Evolutionary conservation across 2,113 vertebrate genomes (phyloP).

Genomic region (Ursus arctos): DNA sequence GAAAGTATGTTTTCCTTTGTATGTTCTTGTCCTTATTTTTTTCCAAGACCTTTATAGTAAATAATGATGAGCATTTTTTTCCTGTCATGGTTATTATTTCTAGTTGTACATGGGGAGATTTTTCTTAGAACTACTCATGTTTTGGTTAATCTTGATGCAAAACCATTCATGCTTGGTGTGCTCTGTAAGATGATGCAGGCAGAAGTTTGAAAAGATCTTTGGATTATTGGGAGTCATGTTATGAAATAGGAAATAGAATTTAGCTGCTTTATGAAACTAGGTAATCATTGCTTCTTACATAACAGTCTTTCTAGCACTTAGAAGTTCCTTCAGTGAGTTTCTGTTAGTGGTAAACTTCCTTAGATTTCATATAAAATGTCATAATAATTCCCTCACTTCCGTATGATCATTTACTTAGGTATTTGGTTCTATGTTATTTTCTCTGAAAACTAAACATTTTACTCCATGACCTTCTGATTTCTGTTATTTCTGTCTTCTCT

Average conservation of each 20-base stretch:
- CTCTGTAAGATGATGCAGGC: not conserved
- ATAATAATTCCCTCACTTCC: not conserved
- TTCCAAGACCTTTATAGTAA: not conserved
- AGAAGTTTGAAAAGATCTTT: not conserved
- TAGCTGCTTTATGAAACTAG: not conserved
- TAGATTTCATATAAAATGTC: not conserved
- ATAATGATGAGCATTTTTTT: not conserved
- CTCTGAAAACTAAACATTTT: not conserved
- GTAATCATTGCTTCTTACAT: not conserved
- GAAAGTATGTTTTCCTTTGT: not conserved
- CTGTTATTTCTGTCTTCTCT: not conserved
- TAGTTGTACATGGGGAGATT: not conserved
- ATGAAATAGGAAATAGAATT: not conserved
- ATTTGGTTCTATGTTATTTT: not conserved
- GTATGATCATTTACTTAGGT: not conserved
- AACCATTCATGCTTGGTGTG: not conserved
- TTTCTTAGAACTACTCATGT: slow-evolving; percentile 1
- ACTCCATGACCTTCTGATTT: not conserved
- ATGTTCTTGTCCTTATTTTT: not conserved
- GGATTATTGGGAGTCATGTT: not conserved
- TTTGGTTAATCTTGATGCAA: not conserved
- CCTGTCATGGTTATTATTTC: not conserved
- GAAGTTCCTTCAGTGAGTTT: not conserved
- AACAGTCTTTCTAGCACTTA: not conserved
- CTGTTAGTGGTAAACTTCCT: not conserved